These are phyloP conservation scores for Astur gentilis DNA, from an alignment of 2,113 vertebrate genomes.

Conservation along the genomic window DNA sequence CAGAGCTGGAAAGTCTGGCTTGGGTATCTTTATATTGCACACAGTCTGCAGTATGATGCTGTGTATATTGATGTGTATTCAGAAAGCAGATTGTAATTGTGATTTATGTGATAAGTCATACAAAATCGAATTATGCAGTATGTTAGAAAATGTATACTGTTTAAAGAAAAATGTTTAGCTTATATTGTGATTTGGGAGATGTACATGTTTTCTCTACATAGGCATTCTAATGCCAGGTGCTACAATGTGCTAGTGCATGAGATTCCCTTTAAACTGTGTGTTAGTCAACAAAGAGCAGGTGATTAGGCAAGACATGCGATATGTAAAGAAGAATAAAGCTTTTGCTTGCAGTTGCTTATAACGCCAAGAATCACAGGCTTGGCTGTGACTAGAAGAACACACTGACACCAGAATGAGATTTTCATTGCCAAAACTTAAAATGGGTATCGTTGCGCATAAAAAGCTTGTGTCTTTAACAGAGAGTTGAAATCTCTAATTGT, in stretches of 20 bases:
- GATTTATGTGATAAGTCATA: neutral
- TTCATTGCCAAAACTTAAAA: neutral
- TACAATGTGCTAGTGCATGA: neutral
- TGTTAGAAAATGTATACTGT: neutral
- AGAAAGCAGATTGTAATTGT: neutral
- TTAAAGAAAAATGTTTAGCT: neutral
- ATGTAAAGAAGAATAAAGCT: neutral
- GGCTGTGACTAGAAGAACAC: neutral
- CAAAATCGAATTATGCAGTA: neutral
- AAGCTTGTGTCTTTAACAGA: neutral
- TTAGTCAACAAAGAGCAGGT: neutral
- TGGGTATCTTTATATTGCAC: neutral
- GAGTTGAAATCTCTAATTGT: neutral
- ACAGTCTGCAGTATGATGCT: neutral
- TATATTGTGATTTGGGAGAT: neutral
- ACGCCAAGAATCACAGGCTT: neutral
- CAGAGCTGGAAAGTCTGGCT: neutral
- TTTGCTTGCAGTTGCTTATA: neutral
- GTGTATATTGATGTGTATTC: neutral
- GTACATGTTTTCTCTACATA: accelerated
- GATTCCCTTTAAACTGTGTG: neutral
- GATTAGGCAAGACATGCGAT: neutral
- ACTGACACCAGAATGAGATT: neutral
- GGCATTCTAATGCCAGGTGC: neutral
- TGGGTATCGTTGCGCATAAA: neutral